Conservation (phyloP, 2,888 invertebrate species). For the Miltochrista miniata region DNA sequence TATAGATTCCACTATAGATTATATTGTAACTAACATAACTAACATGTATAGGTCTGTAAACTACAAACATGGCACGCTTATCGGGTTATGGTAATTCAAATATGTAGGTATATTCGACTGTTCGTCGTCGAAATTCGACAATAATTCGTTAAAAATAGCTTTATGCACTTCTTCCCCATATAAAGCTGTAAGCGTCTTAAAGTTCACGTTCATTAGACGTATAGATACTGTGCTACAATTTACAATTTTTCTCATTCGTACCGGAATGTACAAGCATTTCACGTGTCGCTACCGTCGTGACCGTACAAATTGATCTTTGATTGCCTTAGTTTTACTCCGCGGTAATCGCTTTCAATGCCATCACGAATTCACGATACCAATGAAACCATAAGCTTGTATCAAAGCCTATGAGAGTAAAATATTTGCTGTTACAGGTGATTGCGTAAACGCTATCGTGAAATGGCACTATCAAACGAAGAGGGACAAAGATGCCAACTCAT, state of each 20-base stretch:
- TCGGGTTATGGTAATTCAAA: neutral
- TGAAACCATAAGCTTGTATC: neutral
- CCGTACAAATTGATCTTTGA: no score
- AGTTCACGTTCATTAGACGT: no score
- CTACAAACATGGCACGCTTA: neutral
- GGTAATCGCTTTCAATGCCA: neutral
- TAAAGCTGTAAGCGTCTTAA: no score
- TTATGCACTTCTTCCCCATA: no score
- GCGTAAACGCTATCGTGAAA: slow-evolving; percentile 98
- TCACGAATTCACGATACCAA: neutral
- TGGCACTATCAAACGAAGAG: slow-evolving; percentile 96
- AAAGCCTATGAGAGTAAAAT: neutral
- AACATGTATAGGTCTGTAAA: neutral
- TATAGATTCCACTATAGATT: neutral
- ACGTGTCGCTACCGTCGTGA: no score
- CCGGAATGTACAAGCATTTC: no score
- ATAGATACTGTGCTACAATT: no score
- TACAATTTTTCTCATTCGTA: no score
- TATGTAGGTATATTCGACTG: no score
- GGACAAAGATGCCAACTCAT: slow-evolving; percentile 90
- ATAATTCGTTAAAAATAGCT: no score
- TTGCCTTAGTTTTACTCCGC: neutral
- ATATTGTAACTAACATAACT: no score
- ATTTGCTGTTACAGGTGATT: slow-evolving; percentile 86
- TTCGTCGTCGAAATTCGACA: no score